Percentiles rank a stretch among this genome's conserved stretches.
These are phyloP conservation scores for Galerucella pusilla DNA, from an alignment of 2,888 invertebrate species.

Conservation along the genomic window DNA sequence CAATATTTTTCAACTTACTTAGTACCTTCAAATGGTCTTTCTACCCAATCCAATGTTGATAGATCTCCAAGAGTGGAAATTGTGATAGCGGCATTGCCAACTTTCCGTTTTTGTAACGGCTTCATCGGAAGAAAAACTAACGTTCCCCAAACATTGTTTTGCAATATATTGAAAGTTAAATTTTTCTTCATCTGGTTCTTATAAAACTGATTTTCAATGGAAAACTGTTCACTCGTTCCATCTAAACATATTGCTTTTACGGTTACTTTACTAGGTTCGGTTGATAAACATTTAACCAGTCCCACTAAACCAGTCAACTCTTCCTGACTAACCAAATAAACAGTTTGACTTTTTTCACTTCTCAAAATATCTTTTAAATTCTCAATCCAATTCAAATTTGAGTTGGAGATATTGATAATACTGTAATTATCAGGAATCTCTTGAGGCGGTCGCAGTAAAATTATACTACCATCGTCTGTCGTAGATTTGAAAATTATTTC, in stretches of 20 bases:
- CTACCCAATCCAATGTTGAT: constrained; percentile 82
- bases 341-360: constrained; percentile 22
- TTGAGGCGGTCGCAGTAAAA: constrained; percentile 23
- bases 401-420: constrained; percentile 35
- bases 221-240: constrained; percentile 45
- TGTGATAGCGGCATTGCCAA: constrained; percentile 66
- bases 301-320: constrained; percentile 51
- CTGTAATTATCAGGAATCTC: constrained; percentile 35
- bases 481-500: constrained; percentile 34
- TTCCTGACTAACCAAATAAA: constrained; percentile 43
- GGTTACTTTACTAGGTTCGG: constrained; percentile 40
- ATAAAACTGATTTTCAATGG: constrained; percentile 45
- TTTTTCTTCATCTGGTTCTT: constrained; percentile 48
- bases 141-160: constrained; percentile 51
- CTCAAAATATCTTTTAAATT: constrained; percentile 56
- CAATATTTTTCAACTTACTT: constrained; percentile 36
- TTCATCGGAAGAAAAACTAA: constrained; percentile 46
- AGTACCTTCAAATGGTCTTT: constrained; percentile 66
- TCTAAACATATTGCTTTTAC: constrained; percentile 47
- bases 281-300: constrained; percentile 47
- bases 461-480: constrained; percentile 22
- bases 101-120: constrained; percentile 32
- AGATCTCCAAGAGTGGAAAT: constrained; percentile 74
- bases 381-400: constrained; percentile 47
- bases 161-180: constrained; percentile 50